phyloP scores from a whole-genome alignment of 2,113 vertebrate species.

The Acanthochromis polyacanthus region DNA sequence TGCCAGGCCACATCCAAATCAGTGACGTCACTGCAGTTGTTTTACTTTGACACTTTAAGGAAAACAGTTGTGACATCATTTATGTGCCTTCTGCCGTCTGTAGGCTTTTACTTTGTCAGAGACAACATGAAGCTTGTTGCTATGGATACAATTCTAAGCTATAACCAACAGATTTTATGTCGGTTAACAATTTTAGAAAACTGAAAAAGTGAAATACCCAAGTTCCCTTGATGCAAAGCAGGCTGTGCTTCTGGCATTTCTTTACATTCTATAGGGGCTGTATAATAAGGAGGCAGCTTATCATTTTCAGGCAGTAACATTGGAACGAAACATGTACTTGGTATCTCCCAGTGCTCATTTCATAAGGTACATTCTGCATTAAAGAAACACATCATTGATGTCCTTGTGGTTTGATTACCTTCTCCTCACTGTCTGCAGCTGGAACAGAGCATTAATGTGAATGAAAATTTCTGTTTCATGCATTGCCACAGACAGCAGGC shows the following conservation, averaged over 20 bases:
- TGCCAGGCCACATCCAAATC: neutral
- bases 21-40: neutral
- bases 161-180: neutral
- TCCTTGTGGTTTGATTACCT: conserved; percentile 25
- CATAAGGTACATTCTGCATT: conserved; percentile 19
- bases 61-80: neutral
- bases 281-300: conserved; percentile 29
- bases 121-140: conserved; percentile 11
- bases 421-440: conserved; percentile 23
- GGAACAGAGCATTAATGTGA: conserved; percentile 13
- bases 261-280: neutral
- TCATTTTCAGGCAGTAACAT: conserved; percentile 42
- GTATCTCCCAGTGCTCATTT: conserved; percentile 15
- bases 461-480: conserved; percentile 4
- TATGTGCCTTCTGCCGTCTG: neutral
- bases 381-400: conserved; percentile 25
- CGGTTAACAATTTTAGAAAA: neutral
- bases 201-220: neutral
- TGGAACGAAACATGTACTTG: conserved; percentile 45
- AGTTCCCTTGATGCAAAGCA: neutral
- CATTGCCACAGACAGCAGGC: neutral
- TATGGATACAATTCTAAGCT: neutral
- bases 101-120: neutral
- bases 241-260: conserved; percentile 5
- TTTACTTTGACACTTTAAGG: neutral